A percentile compares a stretch with the other conserved stretches of the same genome.
These are phyloP conservation scores for Procambarus virginalis DNA, from an alignment of 1,140 invertebrate genomes.

Conservation along the genomic window DNA sequence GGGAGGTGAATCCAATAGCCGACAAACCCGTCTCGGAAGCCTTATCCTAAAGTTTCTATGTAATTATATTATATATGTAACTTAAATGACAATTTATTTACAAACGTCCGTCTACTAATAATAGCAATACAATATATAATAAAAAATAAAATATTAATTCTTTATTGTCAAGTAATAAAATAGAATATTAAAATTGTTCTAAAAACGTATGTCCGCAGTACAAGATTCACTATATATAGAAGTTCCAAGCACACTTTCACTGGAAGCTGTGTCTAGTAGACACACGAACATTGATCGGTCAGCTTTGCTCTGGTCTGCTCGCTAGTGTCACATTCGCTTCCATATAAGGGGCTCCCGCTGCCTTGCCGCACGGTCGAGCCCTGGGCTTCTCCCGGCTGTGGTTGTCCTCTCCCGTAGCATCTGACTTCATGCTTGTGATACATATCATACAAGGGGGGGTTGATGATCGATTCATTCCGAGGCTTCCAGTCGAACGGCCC, in stretches of 20 bases:
- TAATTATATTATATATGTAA: too few relatives aligned
- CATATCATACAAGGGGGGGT: slow-evolving; percentile 56
- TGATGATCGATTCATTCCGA: slow-evolving; percentile 67
- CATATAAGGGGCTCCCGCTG: slow-evolving; percentile 24
- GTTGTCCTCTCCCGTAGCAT: slow-evolving; percentile 63
- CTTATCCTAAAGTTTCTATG: too few relatives aligned
- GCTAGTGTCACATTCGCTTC: slow-evolving; percentile 59
- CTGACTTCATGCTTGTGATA: slow-evolving; percentile 49
- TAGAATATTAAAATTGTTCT: too few relatives aligned
- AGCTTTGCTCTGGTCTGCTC: slow-evolving; percentile 58
- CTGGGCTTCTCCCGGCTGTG: not conserved
- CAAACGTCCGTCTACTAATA: too few relatives aligned
- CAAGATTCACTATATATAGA: too few relatives aligned
- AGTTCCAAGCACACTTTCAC: not conserved
- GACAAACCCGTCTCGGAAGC: too few relatives aligned
- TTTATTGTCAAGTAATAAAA: too few relatives aligned
- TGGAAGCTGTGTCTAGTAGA: slow-evolving; percentile 60
- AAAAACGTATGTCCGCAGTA: too few relatives aligned
- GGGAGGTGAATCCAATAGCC: too few relatives aligned
- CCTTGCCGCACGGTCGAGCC: slow-evolving; percentile 4
- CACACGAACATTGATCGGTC: slow-evolving; percentile 65
- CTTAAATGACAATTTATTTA: too few relatives aligned
- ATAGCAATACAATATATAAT: too few relatives aligned
- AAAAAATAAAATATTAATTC: too few relatives aligned
- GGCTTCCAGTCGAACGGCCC: slow-evolving; percentile 63